Evolutionary conservation across 2,888 invertebrate genomes (phyloP), one percentile per base, ranked within the genome.

Genomic region (Apotomis betuletana): DNA sequence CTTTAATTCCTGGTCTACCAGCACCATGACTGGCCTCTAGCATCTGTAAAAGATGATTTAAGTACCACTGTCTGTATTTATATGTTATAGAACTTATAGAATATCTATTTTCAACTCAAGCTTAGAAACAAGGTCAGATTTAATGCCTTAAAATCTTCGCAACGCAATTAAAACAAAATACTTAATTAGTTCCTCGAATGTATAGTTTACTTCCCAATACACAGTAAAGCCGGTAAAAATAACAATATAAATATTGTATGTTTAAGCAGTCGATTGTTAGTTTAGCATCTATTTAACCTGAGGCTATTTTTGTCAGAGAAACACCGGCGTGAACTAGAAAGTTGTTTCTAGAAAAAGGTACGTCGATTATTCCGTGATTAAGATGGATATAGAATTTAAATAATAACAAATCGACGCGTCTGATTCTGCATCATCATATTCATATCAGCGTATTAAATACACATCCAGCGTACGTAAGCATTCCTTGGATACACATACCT

Each of bases 291-390:
- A 46, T 52, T 67, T 67, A 55, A 61, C 60, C 55, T 61, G 55
- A 0, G 60, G 46, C 55, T 65, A 60, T 70, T 61, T 61, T 61
- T 67, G 58, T 67, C 59, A 36, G 49, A 61, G 57, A 57, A 55
- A 61, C 49, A 65, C 57, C 8, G 51, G 44, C 9, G 61, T 49
- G 49, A 51, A 71, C 51, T 71, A 67, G 67, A 71, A 71, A 67
- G 71, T 67, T 51, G 67, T 67, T 67, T 62, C 67, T 49, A 67
- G 57, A 67, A 67, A 70, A 70, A 49, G 65, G 44, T 61, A 49
- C 49, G 60, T 60, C 46, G 57, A 61, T 5, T 27, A 6, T 60
- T 60, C 8, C 10, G 36, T 55, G 55, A 46, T 44, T 52, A 44
- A 60, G 38, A 70, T 49, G 38, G 5, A 55, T 65, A 65, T 58